Conservation (phyloP, 2,113 vertebrate genomes). For the Seriola dumerili region DNA sequence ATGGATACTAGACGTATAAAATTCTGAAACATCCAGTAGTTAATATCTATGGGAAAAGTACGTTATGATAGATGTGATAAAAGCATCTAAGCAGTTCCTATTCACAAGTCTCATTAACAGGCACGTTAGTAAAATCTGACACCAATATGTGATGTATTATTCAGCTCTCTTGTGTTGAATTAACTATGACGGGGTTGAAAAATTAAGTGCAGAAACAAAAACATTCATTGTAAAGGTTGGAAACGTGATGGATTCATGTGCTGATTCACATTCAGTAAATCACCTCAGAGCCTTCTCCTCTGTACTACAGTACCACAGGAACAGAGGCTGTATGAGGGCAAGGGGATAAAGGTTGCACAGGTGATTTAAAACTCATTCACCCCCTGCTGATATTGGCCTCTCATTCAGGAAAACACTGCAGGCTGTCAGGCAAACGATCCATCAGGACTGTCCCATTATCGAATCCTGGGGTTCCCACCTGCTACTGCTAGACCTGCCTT, state of each 20-base stretch:
- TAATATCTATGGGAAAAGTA: neutral
- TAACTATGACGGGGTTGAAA: neutral
- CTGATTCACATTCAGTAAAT: constrained; percentile 19
- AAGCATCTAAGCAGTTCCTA: neutral
- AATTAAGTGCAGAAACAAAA: neutral
- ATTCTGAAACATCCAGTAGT: neutral
- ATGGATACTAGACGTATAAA: neutral
- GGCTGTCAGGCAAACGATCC: constrained; percentile 61
- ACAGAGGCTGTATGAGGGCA: neutral
- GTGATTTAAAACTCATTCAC: constrained; percentile 74
- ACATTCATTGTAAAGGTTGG: neutral
- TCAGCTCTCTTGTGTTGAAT: neutral
- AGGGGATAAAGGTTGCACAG: constrained; percentile 27
- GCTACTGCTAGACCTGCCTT: constrained; percentile 46
- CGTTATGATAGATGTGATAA: neutral
- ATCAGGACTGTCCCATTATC: constrained; percentile 74
- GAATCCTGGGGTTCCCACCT: constrained; percentile 74
- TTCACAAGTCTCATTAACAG: neutral
- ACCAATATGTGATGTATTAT: neutral
- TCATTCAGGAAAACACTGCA: constrained; percentile 48
- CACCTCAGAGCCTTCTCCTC: neutral
- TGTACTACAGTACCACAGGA: neutral
- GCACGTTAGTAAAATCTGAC: neutral
- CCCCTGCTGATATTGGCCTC: constrained; percentile 58
- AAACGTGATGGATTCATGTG: constrained; percentile 1